Conservation (phyloP, 2,888 invertebrate genomes). For the Conomelus anceps region DNA sequence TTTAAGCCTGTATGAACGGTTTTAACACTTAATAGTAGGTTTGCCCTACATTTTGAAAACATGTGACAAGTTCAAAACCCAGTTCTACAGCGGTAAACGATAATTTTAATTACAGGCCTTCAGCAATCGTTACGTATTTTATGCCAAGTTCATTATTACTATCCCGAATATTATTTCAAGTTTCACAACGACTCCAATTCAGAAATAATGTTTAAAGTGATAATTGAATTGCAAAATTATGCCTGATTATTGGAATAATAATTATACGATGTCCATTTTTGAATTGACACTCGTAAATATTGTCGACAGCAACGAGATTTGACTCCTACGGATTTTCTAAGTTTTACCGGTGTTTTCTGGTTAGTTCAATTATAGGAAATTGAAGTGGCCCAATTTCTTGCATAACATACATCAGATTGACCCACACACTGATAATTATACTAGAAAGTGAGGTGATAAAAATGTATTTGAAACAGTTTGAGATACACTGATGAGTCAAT, state of each 20-base stretch:
- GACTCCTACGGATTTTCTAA: neutral
- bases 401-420: neutral
- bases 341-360: neutral
- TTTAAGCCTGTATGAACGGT: neutral
- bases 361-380: neutral
- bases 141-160: neutral
- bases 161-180: neutral
- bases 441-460: too few relatives aligned
- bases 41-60: neutral
- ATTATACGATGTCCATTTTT: neutral
- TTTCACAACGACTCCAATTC: neutral
- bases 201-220: too few relatives aligned
- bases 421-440: neutral
- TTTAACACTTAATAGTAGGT: neutral
- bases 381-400: neutral
- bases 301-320: neutral
- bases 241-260: neutral
- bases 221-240: neutral
- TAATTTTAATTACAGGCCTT: neutral
- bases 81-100: neutral
- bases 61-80: neutral
- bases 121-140: neutral
- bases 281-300: neutral
- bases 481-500: too few relatives aligned
- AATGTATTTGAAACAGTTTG: too few relatives aligned